Evolutionary conservation across 2,888 invertebrate genomes (phyloP), one percentile per base, ranked within the genome.

Genomic region (Amiota mariae): DNA sequence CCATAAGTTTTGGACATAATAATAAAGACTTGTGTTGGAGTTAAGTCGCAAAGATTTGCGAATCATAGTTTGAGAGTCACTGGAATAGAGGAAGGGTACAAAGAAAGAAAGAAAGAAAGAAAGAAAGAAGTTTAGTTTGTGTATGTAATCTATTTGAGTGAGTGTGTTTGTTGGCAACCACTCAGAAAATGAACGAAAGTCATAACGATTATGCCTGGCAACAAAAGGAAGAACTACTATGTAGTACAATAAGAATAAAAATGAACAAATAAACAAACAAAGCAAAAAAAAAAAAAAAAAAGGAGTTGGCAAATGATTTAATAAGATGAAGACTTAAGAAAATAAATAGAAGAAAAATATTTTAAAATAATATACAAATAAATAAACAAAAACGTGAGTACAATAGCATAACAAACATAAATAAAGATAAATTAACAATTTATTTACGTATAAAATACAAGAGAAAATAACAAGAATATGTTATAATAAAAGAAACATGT

Each of bases 401-500:
- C 46, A 63, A 54, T 15, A 18, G 15, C 15, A 18, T 6, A 15
- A 57, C 9, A 15, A 57, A 15, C 20, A 67, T 70, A 71, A 75
- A 80, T 78, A 84, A 87, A 86, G 86, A 86, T 87, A 86, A 85
- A 85, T 85, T 85, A 86, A 84, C 81, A 81, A 85, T 86, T 87
- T 87, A 80, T 78, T 24, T 36, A 36, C 6, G 3, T 80, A 77
- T 82, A 79, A 86, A 80, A 77, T 72, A 70, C 71, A 51, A 70
- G 54, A 64, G 64, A 46, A 12, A 64, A 48, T 47, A 18, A 59
- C 8, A 49, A 11, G 8, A 63, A 63, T 13, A 12, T 59, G 59
- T 20, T 20, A 18, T 18, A 59, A 59, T 18, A 8, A 1, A 18
- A 59, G 4, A 59, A 20, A 59, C 0, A 59, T 20, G 20, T 57